phyloP scores from a whole-genome alignment of 1,140 invertebrate species.

The Magallana angulata region DNA sequence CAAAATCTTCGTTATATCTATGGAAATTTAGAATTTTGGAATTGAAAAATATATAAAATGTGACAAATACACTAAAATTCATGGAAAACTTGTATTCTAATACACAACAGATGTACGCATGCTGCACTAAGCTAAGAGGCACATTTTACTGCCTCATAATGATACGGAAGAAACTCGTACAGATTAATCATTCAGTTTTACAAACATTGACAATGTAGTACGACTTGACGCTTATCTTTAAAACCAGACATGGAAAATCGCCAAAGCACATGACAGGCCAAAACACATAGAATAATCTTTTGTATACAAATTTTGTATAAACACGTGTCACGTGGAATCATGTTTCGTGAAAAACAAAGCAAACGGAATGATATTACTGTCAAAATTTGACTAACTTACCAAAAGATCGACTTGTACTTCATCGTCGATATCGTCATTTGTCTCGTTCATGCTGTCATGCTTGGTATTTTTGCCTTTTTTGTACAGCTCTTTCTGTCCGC shows the following conservation, averaged over 20 bases:
- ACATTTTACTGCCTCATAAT: no score
- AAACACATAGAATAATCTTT: constrained; percentile 4
- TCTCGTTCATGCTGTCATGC: neutral
- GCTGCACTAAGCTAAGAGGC: no score
- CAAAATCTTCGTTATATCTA: no score
- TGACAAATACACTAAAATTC: no score
- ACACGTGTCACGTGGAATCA: constrained; percentile 8
- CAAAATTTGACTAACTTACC: constrained; percentile 19
- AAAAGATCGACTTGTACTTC: constrained; percentile 21
- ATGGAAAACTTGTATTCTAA: no score
- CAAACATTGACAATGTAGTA: no score
- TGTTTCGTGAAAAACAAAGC: constrained; percentile 17
- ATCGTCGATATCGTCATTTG: neutral
- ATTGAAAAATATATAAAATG: no score
- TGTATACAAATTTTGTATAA: constrained; percentile 27
- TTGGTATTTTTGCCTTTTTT: constrained; percentile 13
- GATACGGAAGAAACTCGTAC: no score
- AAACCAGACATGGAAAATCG: neutral
- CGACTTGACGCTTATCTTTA: no score
- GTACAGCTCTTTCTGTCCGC: constrained; percentile 2
- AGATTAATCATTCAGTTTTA: no score
- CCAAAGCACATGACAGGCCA: neutral
- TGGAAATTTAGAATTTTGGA: no score
- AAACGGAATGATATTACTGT: neutral
- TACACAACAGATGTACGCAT: no score